Conservation (phyloP, 2,113 vertebrate genomes). For the Thunnus thynnus region DNA sequence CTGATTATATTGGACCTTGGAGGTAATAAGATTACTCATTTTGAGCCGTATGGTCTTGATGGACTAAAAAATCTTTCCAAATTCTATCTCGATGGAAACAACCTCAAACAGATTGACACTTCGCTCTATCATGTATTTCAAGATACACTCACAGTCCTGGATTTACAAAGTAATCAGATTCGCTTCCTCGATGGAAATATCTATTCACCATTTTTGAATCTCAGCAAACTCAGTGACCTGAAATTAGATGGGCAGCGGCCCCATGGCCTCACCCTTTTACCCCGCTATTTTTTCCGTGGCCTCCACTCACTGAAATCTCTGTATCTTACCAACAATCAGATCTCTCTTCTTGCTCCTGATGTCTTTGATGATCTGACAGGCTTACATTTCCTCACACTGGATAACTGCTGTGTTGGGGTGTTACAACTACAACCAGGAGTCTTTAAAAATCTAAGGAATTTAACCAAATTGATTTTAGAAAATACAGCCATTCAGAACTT, state of each 20-base stretch:
- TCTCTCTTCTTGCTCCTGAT: slow-evolving; percentile 73
- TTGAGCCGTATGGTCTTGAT: slow-evolving; percentile 74
- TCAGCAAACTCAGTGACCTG: slow-evolving; percentile 77
- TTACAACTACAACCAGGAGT: slow-evolving; percentile 81
- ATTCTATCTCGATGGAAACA: slow-evolving; percentile 88
- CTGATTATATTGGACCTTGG: slow-evolving; percentile 87
- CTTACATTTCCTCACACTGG: slow-evolving; percentile 82
- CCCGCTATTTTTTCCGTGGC: slow-evolving; percentile 76
- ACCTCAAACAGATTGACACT: slow-evolving; percentile 76
- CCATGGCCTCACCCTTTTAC: slow-evolving; percentile 76
- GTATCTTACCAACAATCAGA: slow-evolving; percentile 83
- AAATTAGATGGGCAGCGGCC: slow-evolving; percentile 80
- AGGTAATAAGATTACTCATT: slow-evolving; percentile 84
- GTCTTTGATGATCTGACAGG: slow-evolving; percentile 86
- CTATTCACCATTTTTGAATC: slow-evolving; percentile 78
- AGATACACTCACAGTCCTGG: slow-evolving; percentile 83
- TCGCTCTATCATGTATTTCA: slow-evolving; percentile 64
- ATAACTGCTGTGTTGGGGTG: slow-evolving; percentile 81
- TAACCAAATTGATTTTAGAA: slow-evolving; percentile 83
- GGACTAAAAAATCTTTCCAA: slow-evolving; percentile 81
- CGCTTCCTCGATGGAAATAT: slow-evolving; percentile 13
- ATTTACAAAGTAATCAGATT: slow-evolving; percentile 79
- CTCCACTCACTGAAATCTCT: slow-evolving; percentile 75
- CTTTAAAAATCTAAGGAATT: slow-evolving; percentile 86
- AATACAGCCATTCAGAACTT: slow-evolving; percentile 87